Evolutionary conservation across 1,140 invertebrate genomes (phyloP), one percentile per base, ranked within the genome.

Genomic region (Aphaenogaster rudis): DNA sequence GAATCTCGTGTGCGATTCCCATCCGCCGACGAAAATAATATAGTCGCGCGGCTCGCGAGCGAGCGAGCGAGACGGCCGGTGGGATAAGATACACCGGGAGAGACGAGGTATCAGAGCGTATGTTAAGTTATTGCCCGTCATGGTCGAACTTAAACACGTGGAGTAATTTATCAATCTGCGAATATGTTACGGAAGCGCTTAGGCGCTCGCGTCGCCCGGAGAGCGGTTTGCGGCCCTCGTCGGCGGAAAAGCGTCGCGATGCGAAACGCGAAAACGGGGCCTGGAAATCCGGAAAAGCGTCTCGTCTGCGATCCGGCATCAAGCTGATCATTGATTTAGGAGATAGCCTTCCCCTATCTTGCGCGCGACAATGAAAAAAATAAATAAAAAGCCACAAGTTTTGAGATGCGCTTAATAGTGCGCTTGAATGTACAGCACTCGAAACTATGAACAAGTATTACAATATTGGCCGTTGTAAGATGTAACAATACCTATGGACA

Each of bases 71-170:
- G 66, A 77, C 15, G 39, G 48, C 54, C 66, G 86, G 21, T 52
- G 39, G 66, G 74, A 84, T 79, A 74, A 79, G 74, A 88, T 84
- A 86, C 89, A 48, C 42, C 71, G 86, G 76, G 89, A 88, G 77
- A 86, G 63, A 86, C 78, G 88, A 88, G 88, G 85, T 91, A 91
- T 91, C 88, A 88, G 85, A 89, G 91, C 90, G 88, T 88, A 91
- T 86, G 90, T 91, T 91, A 91, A 91, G 90, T 91, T 91, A 91
- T 91, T 91, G 90, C 85, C 87, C 90, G 88, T 91, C 90, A 91
- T 91, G 90, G 90, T 91, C 90, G 90, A 91, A 91, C 90, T 91
- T 91, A 91, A 91, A 91, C 90, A 91, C 90, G 90, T 91, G 90
- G 90, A 91, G 90, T 91, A 91, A 91, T 91, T 91, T 91, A 91